Percentiles rank a stretch among this genome's conserved stretches.
phyloP scores from a whole-genome alignment of 2,797 vertebrate genomes.

The Catamblyrhynchus diadema region DNA sequence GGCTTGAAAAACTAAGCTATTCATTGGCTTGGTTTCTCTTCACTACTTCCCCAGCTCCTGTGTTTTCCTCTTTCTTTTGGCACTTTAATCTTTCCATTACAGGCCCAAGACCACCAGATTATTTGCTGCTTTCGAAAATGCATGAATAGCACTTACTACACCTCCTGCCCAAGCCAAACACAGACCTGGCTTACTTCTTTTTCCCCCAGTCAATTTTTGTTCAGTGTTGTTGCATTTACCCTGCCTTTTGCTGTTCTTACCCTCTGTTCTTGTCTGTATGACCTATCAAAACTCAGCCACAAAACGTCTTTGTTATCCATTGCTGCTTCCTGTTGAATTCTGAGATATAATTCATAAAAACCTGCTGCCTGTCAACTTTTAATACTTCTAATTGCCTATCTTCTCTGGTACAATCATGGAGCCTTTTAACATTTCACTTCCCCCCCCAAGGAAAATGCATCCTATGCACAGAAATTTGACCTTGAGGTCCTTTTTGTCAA shows the following conservation, averaged over 20 bases:
- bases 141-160: not conserved
- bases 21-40: not conserved
- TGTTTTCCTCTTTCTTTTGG: not conserved
- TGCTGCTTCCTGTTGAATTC: not conserved
- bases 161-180: not conserved
- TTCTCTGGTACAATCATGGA: slow-evolving; percentile 3
- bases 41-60: not conserved
- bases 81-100: not conserved
- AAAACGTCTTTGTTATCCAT: not conserved
- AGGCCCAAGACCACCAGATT: not conserved
- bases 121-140: not conserved
- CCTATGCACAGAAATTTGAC: slow-evolving; percentile 12
- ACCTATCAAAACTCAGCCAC: not conserved
- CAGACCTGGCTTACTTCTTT: not conserved
- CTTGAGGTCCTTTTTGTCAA: slow-evolving; percentile 31
- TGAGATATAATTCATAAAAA: not conserved
- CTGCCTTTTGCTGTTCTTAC: not conserved
- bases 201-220: not conserved
- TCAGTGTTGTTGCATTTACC: not conserved
- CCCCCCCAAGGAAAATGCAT: not conserved
- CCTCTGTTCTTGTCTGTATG: not conserved
- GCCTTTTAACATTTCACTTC: slow-evolving; percentile 40
- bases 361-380: not conserved
- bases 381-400: slow-evolving; percentile 38
- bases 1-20: too few species aligned